Conservation (phyloP, 2,113 vertebrate genomes). For the Thalassarche chlororhynchos region DNA sequence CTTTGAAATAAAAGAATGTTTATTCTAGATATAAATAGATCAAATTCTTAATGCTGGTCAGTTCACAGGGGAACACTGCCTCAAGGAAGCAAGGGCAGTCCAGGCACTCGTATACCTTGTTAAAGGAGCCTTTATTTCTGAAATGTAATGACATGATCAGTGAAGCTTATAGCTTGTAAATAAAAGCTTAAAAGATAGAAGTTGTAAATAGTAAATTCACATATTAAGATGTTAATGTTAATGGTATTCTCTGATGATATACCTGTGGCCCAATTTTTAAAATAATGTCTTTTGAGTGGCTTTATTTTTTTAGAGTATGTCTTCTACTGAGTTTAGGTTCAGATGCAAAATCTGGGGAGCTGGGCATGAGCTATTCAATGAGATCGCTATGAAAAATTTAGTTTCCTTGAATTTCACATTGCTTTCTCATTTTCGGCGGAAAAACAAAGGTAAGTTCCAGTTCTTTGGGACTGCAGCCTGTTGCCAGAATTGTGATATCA, state of each 20-base stretch:
- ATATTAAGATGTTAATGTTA: not conserved
- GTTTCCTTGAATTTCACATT: not conserved
- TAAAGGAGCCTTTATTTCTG: not conserved
- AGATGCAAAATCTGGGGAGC: not conserved
- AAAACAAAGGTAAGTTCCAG: not conserved
- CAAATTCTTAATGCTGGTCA: not conserved
- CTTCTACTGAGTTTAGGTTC: not conserved
- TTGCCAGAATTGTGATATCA: not conserved
- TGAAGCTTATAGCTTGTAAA: not conserved
- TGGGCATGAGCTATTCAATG: not conserved
- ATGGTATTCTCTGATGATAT: not conserved
- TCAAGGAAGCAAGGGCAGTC: not conserved
- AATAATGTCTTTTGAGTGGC: not conserved
- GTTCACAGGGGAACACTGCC: not conserved
- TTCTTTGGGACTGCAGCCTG: not conserved
- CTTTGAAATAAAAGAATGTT: not conserved
- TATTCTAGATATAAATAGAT: not conserved
- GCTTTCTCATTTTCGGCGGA: not conserved
- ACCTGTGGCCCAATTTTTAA: not conserved
- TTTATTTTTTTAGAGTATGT: not conserved
- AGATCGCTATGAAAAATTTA: not conserved
- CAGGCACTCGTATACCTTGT: not conserved
- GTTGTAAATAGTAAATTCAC: not conserved
- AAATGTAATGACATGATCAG: not conserved
- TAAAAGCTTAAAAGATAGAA: not conserved